Conservation (phyloP, 2,113 vertebrate species). For the Cryptotis parvus region DNA sequence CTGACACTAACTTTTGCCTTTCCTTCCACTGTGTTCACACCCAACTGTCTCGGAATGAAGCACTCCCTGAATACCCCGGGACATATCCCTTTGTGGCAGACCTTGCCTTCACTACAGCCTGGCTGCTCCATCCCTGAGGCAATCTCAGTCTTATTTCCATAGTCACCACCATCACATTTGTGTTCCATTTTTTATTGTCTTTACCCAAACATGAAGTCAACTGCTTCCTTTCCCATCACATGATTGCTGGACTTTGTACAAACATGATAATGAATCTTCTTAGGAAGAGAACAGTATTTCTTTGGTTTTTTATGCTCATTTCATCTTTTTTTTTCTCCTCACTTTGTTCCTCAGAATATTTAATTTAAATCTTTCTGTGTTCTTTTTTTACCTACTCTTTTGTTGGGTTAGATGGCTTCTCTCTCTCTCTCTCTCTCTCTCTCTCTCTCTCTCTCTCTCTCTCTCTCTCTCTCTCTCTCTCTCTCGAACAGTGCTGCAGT, state of each 20-base stretch:
- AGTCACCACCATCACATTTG: conserved; percentile 52
- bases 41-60: conserved; percentile 70
- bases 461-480: too few relatives aligned
- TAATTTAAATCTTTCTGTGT: conserved; percentile 55
- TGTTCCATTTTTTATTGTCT: conserved; percentile 62
- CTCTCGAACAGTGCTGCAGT: background rate
- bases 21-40: conserved; percentile 72
- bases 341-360: background rate
- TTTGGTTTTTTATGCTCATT: background rate
- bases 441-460: conserved; percentile 57
- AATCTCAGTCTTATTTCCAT: conserved; percentile 67
- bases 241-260: conserved; percentile 54
- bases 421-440: conserved; percentile 49
- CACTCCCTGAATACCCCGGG: conserved; percentile 57
- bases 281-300: conserved; percentile 51
- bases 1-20: conserved; percentile 68
- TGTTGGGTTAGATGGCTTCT: background rate
- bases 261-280: background rate
- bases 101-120: conserved; percentile 56
- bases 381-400: conserved; percentile 25
- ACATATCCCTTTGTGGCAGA: conserved; percentile 44
- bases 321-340: background rate
- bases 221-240: conserved; percentile 64
- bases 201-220: conserved; percentile 43
- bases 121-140: conserved; percentile 51